These are phyloP conservation scores for Stigmatopora argus DNA, from an alignment of 2,113 vertebrate species.

Conservation along the genomic window DNA sequence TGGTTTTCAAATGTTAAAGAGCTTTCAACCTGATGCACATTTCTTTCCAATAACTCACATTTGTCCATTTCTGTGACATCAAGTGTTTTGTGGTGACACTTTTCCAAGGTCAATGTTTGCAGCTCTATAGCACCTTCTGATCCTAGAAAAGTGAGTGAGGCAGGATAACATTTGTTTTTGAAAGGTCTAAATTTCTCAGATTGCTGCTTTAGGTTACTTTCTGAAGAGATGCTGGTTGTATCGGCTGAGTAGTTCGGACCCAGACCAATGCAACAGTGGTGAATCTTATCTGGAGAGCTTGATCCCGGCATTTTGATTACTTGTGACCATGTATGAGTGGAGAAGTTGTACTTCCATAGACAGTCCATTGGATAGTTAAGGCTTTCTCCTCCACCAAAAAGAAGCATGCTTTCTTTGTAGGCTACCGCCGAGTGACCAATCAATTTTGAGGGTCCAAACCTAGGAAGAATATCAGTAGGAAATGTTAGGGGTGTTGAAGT, in stretches of 20 bases:
- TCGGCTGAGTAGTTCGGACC: conserved; percentile 62
- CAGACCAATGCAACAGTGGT: conserved; percentile 75
- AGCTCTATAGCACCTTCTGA: conserved; percentile 71
- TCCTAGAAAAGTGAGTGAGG: conserved; percentile 3
- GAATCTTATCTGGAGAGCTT: conserved; percentile 64
- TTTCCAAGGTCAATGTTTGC: conserved; percentile 62
- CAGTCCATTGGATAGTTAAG: conserved; percentile 58
- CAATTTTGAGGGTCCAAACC: conserved; percentile 76
- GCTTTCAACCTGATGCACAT: conserved; percentile 11
- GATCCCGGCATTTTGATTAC: conserved; percentile 45
- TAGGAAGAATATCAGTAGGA: conserved; percentile 33
- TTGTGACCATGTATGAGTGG: conserved; percentile 70
- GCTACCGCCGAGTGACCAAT: conserved; percentile 75
- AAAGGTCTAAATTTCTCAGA: conserved; percentile 49
- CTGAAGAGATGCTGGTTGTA: neutral
- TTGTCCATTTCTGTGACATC: conserved; percentile 4
- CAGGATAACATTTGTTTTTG: conserved; percentile 67
- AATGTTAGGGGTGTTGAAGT: neutral
- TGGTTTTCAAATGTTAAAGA: conserved; percentile 63
- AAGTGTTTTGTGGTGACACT: neutral
- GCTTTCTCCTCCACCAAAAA: conserved; percentile 78
- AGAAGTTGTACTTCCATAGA: conserved; percentile 78
- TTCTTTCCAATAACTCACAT: conserved; percentile 13
- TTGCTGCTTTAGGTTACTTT: conserved; percentile 1
- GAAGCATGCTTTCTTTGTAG: conserved; percentile 76